A percentile compares a stretch with the other conserved stretches of the same genome.
phyloP scores from a whole-genome alignment of 1,140 invertebrate species.

The Musca domestica region DNA sequence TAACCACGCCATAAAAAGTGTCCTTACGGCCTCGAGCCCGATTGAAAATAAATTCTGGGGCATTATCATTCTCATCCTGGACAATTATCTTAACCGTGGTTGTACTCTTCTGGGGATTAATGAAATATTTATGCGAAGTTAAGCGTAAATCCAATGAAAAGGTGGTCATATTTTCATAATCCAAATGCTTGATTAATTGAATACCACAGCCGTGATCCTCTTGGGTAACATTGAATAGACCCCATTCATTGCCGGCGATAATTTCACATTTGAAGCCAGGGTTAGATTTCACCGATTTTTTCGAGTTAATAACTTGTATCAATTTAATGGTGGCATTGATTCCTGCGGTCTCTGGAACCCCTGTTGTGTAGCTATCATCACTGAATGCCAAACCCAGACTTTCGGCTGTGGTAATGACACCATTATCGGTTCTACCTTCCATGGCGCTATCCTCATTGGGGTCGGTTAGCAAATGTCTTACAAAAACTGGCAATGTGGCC shows the following conservation, averaged over 20 bases:
- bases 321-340: slow-evolving; percentile 48
- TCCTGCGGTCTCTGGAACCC: slow-evolving; percentile 67
- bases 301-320: slow-evolving; percentile 51
- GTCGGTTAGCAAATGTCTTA: slow-evolving; percentile 70
- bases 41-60: slow-evolving; percentile 75
- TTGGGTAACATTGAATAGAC: slow-evolving; percentile 69
- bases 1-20: slow-evolving; percentile 72
- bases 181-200: slow-evolving; percentile 66
- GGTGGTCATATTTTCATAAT: slow-evolving; percentile 71
- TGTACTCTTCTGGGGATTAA: slow-evolving; percentile 71
- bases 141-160: slow-evolving; percentile 76
- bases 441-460: slow-evolving; percentile 41
- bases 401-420: slow-evolving; percentile 56
- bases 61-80: slow-evolving; percentile 83
- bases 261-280: slow-evolving; percentile 65
- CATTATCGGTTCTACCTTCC: slow-evolving; percentile 32
- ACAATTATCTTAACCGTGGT: slow-evolving; percentile 79
- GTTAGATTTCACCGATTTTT: slow-evolving; percentile 33
- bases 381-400: slow-evolving; percentile 76
- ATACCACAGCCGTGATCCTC: slow-evolving; percentile 78
- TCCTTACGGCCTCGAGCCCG: slow-evolving; percentile 52
- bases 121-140: slow-evolving; percentile 71
- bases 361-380: slow-evolving; percentile 77
- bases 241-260: slow-evolving; percentile 68
- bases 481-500: slow-evolving; percentile 75